Percentiles rank a stretch among this genome's conserved stretches.
Evolutionary conservation across 1,140 invertebrate species (phyloP).

Genomic region (Proctacanthus coquilletti): DNA sequence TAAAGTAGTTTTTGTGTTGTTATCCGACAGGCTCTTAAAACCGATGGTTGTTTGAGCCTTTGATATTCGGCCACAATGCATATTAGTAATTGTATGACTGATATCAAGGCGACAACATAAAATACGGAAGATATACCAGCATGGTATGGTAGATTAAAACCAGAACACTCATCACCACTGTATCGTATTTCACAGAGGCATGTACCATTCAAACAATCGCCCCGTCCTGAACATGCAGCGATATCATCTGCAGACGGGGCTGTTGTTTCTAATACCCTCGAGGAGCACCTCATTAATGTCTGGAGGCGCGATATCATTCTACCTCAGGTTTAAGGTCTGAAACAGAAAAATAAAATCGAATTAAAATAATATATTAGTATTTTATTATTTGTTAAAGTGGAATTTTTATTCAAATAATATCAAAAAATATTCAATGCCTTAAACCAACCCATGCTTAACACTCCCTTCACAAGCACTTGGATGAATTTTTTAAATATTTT

Average conservation of each 20-base stretch:
- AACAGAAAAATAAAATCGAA: no score
- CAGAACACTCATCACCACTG: conserved; percentile 42
- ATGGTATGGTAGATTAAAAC: conserved; percentile 45
- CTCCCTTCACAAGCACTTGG: no score
- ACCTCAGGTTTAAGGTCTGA: conserved; percentile 11
- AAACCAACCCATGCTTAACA: no score
- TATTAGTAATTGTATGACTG: conserved; percentile 71
- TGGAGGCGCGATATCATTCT: conserved; percentile 27
- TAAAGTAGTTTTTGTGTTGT: conserved; percentile 87
- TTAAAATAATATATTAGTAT: no score
- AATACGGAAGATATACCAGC: conserved; percentile 63
- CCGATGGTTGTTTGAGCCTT: conserved; percentile 62
- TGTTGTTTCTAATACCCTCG: conserved; percentile 22
- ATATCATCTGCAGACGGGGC: conserved; percentile 11
- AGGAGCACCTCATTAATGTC: conserved; percentile 29
- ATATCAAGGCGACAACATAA: conserved; percentile 69
- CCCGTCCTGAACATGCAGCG: conserved; percentile 45
- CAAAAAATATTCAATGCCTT: no score
- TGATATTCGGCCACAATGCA: conserved; percentile 70
- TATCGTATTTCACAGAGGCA: conserved; percentile 75
- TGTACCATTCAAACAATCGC: conserved; percentile 78
- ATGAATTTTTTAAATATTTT: no score
- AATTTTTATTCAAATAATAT: no score
- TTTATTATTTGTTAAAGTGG: no score
- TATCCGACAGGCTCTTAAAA: conserved; percentile 64